Base-by-base conservation (phyloP, 2,797 vertebrate species). In the Coendou prehensilis region DNA sequence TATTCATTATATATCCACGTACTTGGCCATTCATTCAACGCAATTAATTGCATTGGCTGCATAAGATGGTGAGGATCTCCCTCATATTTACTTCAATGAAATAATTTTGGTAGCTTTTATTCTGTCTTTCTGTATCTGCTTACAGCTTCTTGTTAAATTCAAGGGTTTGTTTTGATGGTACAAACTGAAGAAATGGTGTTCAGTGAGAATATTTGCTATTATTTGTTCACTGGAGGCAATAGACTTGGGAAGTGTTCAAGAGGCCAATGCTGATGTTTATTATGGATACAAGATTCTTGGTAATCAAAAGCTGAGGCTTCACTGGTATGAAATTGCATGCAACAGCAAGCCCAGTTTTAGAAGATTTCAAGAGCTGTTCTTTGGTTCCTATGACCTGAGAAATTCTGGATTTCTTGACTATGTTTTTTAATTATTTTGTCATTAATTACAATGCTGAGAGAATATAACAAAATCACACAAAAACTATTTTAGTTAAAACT, bases 381-480 rank as follows among this genome's bases (percentile, higher is more conserved):
- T 84, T 91, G 11, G 8, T 45, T 82, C 56, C 80, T 87, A 37
- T 56, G 13, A 87, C 37, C 18, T 76, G 30, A 93, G 87, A 28
- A 85, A 83, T 2, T 88, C 52, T 63, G 57, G 15, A 23, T 90
- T 95, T 67, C 76, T 92, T 84, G 17, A 59, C 90, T 86, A 73
- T 89, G 26, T 47, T 37, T 79, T 91, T 92, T 45, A 85, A 81
- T 94, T 81, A 28, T 14, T 79, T 83, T 97, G 37, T 78, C 64
- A 86, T 89, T 92, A 93, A 69, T 92, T 85, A 90, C 2, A 75
- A 57, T 63, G 7, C 45, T 81, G 28, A 93, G 28, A 93, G 30
- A 20, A 37, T 75, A 47, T 61, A 92, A 67, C 57, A 89, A 45
- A 85, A 88, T 92, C 89, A 76, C 9, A 82, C 41, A 69, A 52